Conservation (phyloP, 2,888 invertebrate genomes). For the Lasioglossum lativentre region DNA sequence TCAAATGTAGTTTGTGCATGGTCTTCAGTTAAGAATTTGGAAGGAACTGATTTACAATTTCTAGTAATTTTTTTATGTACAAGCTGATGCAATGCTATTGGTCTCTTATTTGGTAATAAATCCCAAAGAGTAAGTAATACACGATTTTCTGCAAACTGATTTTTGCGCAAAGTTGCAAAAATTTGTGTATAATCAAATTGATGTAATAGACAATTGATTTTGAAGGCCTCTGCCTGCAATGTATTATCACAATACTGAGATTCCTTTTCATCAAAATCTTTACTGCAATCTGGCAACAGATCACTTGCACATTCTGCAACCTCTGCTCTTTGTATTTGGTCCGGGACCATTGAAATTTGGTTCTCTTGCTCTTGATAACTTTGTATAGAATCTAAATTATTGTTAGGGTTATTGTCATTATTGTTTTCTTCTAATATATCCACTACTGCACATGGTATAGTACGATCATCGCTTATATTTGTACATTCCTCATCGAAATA, state of each 20-base stretch:
- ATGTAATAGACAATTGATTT: constrained; percentile 61
- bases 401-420: constrained; percentile 78
- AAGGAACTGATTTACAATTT: not conserved
- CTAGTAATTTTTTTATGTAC: not conserved
- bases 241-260: not conserved
- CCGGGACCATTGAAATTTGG: not conserved
- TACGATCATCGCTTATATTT: not conserved
- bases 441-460: not conserved
- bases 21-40: not conserved
- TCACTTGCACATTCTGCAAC: constrained; percentile 8
- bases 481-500: not conserved
- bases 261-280: constrained; percentile 57
- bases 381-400: constrained; percentile 70
- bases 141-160: constrained; percentile 50
- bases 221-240: constrained; percentile 31
- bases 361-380: constrained; percentile 13
- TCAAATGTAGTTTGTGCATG: not conserved
- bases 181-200: constrained; percentile 49
- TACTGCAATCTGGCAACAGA: constrained; percentile 74
- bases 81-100: constrained; percentile 7
- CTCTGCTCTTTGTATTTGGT: not conserved
- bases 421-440: constrained; percentile 74
- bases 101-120: constrained; percentile 63
- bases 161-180: constrained; percentile 42
- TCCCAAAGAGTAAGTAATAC: constrained; percentile 72